Evolutionary conservation across 2,888 invertebrate genomes (phyloP), one percentile per base, ranked within the genome.

Genomic region (Oligia latruncula): DNA sequence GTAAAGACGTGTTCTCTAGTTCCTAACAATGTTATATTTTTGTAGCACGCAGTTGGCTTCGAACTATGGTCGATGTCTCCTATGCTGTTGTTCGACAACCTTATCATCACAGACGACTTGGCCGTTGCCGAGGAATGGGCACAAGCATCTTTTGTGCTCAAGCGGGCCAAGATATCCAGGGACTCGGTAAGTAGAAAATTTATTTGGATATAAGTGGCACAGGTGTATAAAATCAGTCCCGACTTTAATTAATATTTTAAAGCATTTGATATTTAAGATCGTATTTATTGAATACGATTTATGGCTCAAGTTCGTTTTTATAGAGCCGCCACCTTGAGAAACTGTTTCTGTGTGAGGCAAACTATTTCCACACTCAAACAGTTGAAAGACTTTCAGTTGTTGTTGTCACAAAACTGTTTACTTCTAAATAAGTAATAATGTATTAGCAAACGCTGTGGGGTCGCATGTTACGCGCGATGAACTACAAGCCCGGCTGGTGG

Each of bases 41-140:
- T 58, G 0, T 92, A 99, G 99, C 97, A 97, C 92, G 99, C 99
- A 40, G 97, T 99, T 77, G 99, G 99, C 35, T 98, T 99, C 94
- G 99, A 99, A 95, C 97, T 99, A 85, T 99, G 99, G 99, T 99
- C 99, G 9, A 99, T 99, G 99, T 99, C 99, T 0, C 98, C 98
- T 83, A 97, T 98, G 91, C 98, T 99, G 90, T 96, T 99, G 80
- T 99, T 99, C 96, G 99, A 99, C 96, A 99, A 99, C 96, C 97
- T 99, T 77, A 97, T 99, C 82, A 97, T 99, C 81, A 98, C 99
- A 0, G 99, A 99, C 93, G 98, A 98, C 91, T 96, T 97, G 80
- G 96, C 95, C 1, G 97, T 98, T 0, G 99, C 99, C 0, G 97
- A 98, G 46, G 97, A 98, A 76, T 99, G 98, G 98, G 98, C 99